Evolutionary conservation across 1,140 invertebrate species (phyloP).

Genomic region (Lordiphosa mommai): DNA sequence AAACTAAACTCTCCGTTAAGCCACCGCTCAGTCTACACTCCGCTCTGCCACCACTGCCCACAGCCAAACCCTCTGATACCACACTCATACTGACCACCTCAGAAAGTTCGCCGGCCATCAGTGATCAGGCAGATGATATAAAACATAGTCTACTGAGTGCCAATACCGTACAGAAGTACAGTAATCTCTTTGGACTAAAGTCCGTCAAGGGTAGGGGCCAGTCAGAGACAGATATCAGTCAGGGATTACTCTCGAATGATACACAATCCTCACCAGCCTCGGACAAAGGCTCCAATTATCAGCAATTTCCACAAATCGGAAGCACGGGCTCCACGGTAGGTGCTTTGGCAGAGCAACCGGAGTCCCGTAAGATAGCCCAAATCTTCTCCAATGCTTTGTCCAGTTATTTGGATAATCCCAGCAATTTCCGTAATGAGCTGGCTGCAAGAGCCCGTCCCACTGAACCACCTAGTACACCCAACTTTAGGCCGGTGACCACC

Average conservation of each 20-base stretch:
- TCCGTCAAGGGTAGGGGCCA: slow-evolving; percentile 19
- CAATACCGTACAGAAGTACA: slow-evolving; percentile 83
- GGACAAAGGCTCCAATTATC: slow-evolving; percentile 22
- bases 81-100: slow-evolving; percentile 57
- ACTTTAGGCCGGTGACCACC: slow-evolving; percentile 55
- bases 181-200: slow-evolving; percentile 81
- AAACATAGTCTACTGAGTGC: slow-evolving; percentile 81
- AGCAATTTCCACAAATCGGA: slow-evolving; percentile 70
- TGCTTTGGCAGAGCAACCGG: slow-evolving; percentile 81
- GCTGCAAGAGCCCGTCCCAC: slow-evolving; percentile 87
- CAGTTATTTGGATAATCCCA: slow-evolving; percentile 89
- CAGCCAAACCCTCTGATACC: slow-evolving; percentile 49
- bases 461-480: slow-evolving; percentile 82
- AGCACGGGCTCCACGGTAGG: slow-evolving; percentile 64
- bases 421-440: slow-evolving; percentile 87
- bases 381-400: slow-evolving; percentile 90
- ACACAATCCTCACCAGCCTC: no score
- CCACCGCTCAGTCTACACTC: slow-evolving; percentile 7
- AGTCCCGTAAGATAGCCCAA: slow-evolving; percentile 88
- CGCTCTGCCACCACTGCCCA: slow-evolving; percentile 24
- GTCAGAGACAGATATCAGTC: slow-evolving; percentile 24
- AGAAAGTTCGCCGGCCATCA: slow-evolving; percentile 45
- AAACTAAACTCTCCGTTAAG: slow-evolving; percentile 49
- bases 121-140: slow-evolving; percentile 71
- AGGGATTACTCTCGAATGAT: slow-evolving; percentile 37